Evolutionary conservation across 2,113 vertebrate genomes (phyloP), one percentile per base, ranked within the genome.

Genomic region (Oceanites oceanicus): DNA sequence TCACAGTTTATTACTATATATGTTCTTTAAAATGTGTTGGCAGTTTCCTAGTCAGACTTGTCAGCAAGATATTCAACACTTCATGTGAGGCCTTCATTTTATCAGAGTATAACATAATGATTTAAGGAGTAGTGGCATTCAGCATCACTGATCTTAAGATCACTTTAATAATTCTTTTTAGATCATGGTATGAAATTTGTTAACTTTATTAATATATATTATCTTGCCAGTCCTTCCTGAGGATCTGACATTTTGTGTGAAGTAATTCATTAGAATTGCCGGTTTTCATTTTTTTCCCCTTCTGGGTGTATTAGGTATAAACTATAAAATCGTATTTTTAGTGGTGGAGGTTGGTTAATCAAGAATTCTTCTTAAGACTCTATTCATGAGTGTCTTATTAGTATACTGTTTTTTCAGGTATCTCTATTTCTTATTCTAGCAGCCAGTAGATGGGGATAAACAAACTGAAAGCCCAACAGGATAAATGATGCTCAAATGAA

Each of bases 141-240:
- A 88, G 44, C 42, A 92, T 84, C 78, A 87, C 25, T 79, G 72
- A 80, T 87, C 38, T 71, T 92, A 63, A 34, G 23, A 91, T 62
- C 16, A 36, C 49, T 93, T 97, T 49, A 92, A 89, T 95, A 94
- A 92, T 97, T 97, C 38, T 94, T 42, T 96, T 90, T 95, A 38
- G 91, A 23, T 8, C 26, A 38, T 18, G 4, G 22, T 61, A 78
- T 53, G 71, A 96, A 82, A 91, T 50, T 47, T 93, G 50, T 68
- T 77, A 79, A 53, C 29, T 45, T 90, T 86, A 95, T 91, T 96
- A 94, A 88, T 86, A 61, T 86, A 61, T 56, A 89, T 93, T 88
- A 92, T 82, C 93, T 91, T 95, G 19, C n/a, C 63, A 10, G 38
- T 29, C 19, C 11, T 55, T 97, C 14, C 47, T 83, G 27, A 49